phyloP scores from a whole-genome alignment of 2,888 invertebrate species.

The Xylota segnis region DNA sequence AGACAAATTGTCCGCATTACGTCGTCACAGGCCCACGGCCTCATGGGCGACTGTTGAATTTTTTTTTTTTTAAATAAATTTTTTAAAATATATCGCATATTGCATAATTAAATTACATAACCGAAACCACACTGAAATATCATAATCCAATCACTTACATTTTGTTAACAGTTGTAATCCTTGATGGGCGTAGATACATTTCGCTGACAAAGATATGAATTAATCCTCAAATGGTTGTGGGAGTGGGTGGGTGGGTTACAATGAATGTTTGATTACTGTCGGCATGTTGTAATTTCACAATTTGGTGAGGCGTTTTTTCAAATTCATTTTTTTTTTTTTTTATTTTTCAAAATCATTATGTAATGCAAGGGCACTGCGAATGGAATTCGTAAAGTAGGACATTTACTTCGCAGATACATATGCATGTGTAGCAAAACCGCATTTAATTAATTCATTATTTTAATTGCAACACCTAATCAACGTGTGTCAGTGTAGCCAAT shows the following conservation, averaged over 20 bases:
- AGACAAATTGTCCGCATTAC: background rate
- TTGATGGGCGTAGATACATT: constrained; percentile 25
- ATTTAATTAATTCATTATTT: constrained; percentile 34
- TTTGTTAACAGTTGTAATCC: constrained; percentile 71
- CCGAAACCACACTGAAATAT: constrained; percentile 63
- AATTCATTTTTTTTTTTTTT: background rate
- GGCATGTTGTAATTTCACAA: constrained; percentile 14
- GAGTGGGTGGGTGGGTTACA: background rate
- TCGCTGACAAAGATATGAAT: constrained; percentile 21
- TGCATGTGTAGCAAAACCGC: constrained; percentile 17
- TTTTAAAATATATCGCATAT: constrained; percentile 4
- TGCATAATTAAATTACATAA: constrained; percentile 58
- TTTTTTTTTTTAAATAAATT: background rate
- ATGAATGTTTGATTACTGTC: constrained; percentile 36
- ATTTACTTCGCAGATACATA: background rate
- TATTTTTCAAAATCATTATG: no score
- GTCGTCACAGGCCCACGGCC: no score
- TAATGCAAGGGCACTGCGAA: background rate
- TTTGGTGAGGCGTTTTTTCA: background rate
- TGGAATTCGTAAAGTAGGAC: background rate
- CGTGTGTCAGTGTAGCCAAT: constrained; percentile 3
- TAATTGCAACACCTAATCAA: constrained; percentile 18
- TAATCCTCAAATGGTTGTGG: constrained; percentile 35
- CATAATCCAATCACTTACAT: constrained; percentile 74
- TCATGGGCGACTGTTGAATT: background rate